phyloP scores from a whole-genome alignment of 2,888 invertebrate genomes.

The Campaea margaritaria region DNA sequence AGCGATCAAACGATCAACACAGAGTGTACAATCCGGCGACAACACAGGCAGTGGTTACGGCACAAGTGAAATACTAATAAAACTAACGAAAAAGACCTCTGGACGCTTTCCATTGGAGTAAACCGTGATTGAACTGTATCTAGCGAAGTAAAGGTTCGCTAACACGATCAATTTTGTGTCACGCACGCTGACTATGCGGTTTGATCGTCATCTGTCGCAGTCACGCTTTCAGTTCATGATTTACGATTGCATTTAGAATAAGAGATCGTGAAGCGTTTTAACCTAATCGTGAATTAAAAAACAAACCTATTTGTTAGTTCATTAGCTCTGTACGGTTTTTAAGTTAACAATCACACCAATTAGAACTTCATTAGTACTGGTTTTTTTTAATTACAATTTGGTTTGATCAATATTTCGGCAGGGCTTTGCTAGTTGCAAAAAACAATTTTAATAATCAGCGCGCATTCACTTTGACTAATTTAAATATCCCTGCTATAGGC shows the following conservation, averaged over 20 bases:
- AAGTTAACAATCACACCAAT: too few relatives aligned
- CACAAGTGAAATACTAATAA: constrained; percentile 31
- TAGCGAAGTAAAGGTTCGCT: constrained; percentile 6
- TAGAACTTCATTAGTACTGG: too few relatives aligned
- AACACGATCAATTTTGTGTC: constrained; percentile 21
- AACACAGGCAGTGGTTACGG: constrained; percentile 4
- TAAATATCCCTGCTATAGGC: too few relatives aligned
- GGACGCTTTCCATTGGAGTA: constrained; percentile 23
- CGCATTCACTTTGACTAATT: too few relatives aligned
- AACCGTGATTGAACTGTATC: background rate
- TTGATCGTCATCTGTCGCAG: constrained; percentile 12
- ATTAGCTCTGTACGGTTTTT: too few relatives aligned
- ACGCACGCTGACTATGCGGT: constrained; percentile 13
- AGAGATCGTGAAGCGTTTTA: too few relatives aligned
- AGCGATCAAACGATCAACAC: constrained; percentile 1
- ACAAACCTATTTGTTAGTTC: too few relatives aligned
- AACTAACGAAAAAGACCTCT: constrained; percentile 24
- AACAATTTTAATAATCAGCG: too few relatives aligned
- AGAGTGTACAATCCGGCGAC: background rate
- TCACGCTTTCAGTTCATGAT: constrained; percentile 9
- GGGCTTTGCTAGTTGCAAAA: too few relatives aligned
- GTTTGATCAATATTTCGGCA: too few relatives aligned
- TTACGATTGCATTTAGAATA: background rate
- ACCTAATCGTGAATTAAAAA: too few relatives aligned
- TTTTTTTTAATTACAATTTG: too few relatives aligned